A percentile compares a stretch with the other conserved stretches of the same genome.
These are phyloP conservation scores for Pheucticus melanocephalus DNA, from an alignment of 2,113 vertebrate species.

Conservation along the genomic window DNA sequence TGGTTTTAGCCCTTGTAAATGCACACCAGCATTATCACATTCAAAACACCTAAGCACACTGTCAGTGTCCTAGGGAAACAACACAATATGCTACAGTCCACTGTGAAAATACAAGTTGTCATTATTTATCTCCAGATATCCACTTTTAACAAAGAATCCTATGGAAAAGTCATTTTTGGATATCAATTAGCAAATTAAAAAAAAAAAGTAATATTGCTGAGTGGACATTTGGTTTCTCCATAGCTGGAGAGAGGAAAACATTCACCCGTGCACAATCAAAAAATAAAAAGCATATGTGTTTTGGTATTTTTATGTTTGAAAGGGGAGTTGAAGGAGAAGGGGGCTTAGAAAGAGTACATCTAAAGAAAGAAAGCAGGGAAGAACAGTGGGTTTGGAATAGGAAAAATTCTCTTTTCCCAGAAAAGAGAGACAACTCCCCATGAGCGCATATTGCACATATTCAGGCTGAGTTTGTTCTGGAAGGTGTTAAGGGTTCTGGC, in stretches of 20 bases:
- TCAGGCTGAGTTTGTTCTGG: not conserved
- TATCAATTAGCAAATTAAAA: not conserved
- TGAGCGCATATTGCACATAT: not conserved
- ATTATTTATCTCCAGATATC: not conserved
- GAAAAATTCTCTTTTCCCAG: not conserved
- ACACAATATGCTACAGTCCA: not conserved
- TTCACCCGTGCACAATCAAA: constrained; percentile 8
- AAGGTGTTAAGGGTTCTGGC: constrained; percentile 33
- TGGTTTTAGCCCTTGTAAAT: constrained; percentile 25
- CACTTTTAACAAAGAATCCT: not conserved
- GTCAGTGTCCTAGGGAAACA: not conserved
- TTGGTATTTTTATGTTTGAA: not conserved
- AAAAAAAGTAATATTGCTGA: not conserved
- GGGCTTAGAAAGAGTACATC: not conserved
- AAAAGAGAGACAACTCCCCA: not conserved
- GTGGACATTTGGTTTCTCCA: not conserved
- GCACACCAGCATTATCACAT: constrained; percentile 31
- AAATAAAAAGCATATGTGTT: not conserved
- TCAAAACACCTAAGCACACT: not conserved
- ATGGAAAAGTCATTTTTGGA: not conserved
- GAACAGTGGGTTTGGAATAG: not conserved
- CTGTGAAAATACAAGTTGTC: not conserved
- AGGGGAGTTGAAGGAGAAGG: not conserved
- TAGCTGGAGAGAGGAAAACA: not conserved
- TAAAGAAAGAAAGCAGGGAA: not conserved